These are phyloP conservation scores for Squalus acanthias DNA, from an alignment of 2,797 vertebrate genomes.

Conservation along the genomic window DNA sequence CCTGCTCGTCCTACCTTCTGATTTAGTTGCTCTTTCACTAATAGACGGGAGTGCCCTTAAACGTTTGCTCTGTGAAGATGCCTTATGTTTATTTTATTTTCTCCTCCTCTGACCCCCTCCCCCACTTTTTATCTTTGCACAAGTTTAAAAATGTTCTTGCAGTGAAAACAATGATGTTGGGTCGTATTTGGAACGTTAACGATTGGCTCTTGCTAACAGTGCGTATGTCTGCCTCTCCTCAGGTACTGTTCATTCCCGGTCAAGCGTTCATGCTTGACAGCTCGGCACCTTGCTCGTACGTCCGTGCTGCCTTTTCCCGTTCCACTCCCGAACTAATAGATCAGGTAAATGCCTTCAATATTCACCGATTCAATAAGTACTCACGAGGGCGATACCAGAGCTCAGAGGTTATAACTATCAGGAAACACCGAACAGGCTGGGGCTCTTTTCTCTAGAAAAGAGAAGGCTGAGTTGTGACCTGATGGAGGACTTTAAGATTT, in stretches of 20 bases:
- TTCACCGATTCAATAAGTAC: not conserved
- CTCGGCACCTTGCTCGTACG: constrained; percentile 68
- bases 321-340: constrained; percentile 81
- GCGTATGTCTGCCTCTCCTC: not conserved
- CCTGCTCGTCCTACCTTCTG: not conserved
- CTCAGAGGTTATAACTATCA: not conserved
- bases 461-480: no score
- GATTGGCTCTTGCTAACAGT: not conserved
- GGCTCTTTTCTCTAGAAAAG: no score
- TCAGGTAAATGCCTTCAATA: constrained; percentile 56
- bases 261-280: constrained; percentile 70
- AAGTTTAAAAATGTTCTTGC: not conserved
- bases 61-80: not conserved
- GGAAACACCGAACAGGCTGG: constrained; percentile 20
- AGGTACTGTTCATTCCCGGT: constrained; percentile 87
- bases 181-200: no score
- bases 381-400: not conserved
- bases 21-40: not conserved
- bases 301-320: constrained; percentile 83
- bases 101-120: no score
- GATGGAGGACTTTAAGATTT: no score
- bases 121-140: no score
- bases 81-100: no score
- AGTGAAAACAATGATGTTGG: not conserved
- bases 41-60: not conserved